Percentiles rank a stretch among this genome's conserved stretches.
Conservation (phyloP, 2,888 invertebrate genomes). For the Meandrusa payeni region DNA sequence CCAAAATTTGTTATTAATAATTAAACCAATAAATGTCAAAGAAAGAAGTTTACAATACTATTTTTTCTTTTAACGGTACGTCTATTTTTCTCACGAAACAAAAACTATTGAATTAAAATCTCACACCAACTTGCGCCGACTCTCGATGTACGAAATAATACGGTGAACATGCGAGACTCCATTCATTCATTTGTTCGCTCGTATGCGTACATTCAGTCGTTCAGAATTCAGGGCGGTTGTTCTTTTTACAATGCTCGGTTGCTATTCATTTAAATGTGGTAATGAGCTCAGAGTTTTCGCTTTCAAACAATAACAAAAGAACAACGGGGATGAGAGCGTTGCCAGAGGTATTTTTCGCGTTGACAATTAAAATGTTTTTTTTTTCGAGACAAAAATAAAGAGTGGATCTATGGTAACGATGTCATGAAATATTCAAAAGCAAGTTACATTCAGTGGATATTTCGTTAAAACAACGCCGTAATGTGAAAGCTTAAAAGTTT, state of each 20-base stretch:
- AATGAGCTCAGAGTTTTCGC: slow-evolving; percentile 29
- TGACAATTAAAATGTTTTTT: slow-evolving; percentile 22
- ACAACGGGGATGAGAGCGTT: slow-evolving; percentile 11
- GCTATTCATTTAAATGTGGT: slow-evolving; percentile 29
- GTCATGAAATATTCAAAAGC: slow-evolving; percentile 18
- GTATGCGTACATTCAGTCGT: slow-evolving; percentile 15
- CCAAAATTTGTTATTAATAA: too few relatives aligned
- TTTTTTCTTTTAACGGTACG: too few relatives aligned
- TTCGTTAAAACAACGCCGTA: background rate
- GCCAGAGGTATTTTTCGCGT: slow-evolving; percentile 16
- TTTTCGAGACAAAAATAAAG: slow-evolving; percentile 13
- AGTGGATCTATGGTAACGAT: slow-evolving; percentile 4
- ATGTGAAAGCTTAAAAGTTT: background rate
- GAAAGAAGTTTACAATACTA: too few relatives aligned
- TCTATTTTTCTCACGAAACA: background rate
- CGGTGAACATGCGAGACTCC: slow-evolving; percentile 12
- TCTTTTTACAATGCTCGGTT: slow-evolving; percentile 21
- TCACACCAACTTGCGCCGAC: slow-evolving; percentile 5
- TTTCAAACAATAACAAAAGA: slow-evolving; percentile 26
- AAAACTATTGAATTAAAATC: slow-evolving; percentile 15
- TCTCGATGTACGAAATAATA: slow-evolving; percentile 11
- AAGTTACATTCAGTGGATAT: slow-evolving; percentile 1
- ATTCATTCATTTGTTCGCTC: slow-evolving; percentile 14
- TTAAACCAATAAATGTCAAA: too few relatives aligned
- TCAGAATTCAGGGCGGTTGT: slow-evolving; percentile 15